phyloP scores from a whole-genome alignment of 2,888 invertebrate species.

The Ditula angustiorana region DNA sequence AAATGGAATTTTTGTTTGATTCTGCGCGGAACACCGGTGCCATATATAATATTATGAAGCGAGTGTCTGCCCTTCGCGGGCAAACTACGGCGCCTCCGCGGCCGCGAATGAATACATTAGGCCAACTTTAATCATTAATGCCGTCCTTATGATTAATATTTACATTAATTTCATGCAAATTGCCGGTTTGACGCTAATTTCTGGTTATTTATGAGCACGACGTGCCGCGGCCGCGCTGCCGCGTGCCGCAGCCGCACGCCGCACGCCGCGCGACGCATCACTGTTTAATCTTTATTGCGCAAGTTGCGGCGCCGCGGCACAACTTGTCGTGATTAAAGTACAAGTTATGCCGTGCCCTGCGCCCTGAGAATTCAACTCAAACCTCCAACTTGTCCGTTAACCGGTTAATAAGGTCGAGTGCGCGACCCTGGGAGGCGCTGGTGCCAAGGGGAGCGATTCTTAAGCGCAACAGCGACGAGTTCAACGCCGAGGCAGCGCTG shows the following conservation, averaged over 20 bases:
- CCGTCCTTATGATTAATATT: slow-evolving; percentile 63
- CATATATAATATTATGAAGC: neutral
- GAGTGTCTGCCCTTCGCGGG: neutral
- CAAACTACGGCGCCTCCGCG: slow-evolving; percentile 22
- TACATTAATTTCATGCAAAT: slow-evolving; percentile 68
- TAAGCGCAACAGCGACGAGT: too few relatives aligned
- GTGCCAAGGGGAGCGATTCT: too few relatives aligned
- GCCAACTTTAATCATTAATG: slow-evolving; percentile 51
- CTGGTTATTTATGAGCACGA: slow-evolving; percentile 53
- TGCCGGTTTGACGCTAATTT: slow-evolving; percentile 59
- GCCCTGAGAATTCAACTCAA: slow-evolving; percentile 8
- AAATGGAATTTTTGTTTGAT: neutral
- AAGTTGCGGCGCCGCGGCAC: slow-evolving; percentile 1
- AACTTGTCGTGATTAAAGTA: slow-evolving; percentile 9
- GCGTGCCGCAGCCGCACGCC: slow-evolving; percentile 38
- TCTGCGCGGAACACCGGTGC: neutral
- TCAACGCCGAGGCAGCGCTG: too few relatives aligned
- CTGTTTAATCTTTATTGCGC: slow-evolving; percentile 17
- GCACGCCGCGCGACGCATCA: slow-evolving; percentile 4
- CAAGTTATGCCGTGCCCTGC: slow-evolving; percentile 1
- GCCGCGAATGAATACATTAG: slow-evolving; percentile 45
- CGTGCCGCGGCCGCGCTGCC: slow-evolving; percentile 38
- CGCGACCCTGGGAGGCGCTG: neutral
- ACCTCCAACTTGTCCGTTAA: slow-evolving; percentile 11
- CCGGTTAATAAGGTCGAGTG: slow-evolving; percentile 7